Conservation (phyloP, 2,888 invertebrate species). For the Aleiodes leptofemur region DNA sequence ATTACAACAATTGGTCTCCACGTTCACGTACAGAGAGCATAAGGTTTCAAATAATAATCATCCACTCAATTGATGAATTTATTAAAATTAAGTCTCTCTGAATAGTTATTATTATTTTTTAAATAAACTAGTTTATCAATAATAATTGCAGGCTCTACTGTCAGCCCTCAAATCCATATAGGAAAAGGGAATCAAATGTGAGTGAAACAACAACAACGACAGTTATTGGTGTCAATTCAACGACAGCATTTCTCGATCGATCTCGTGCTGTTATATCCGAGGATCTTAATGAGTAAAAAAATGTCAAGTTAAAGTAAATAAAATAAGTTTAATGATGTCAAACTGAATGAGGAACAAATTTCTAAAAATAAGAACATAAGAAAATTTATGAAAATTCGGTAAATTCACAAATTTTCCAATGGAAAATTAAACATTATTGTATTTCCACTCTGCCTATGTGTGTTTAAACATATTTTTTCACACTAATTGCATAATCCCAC, state of each 20-base stretch:
- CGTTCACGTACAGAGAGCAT: constrained; percentile 88
- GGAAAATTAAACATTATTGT: too few relatives aligned
- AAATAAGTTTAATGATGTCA: not conserved
- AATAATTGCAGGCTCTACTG: constrained; percentile 81
- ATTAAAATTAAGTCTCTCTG: not conserved
- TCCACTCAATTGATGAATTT: not conserved
- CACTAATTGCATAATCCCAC: constrained; percentile 8
- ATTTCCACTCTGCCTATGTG: too few relatives aligned
- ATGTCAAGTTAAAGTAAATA: not conserved
- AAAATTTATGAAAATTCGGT: too few relatives aligned
- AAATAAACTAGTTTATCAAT: constrained; percentile 15
- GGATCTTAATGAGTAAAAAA: constrained; percentile 58
- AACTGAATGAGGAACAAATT: not conserved
- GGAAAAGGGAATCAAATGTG: constrained; percentile 87
- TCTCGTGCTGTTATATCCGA: constrained; percentile 67
- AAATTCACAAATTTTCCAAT: too few relatives aligned
- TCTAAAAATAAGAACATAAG: too few relatives aligned
- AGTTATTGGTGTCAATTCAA: constrained; percentile 74
- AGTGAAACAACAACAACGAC: constrained; percentile 88
- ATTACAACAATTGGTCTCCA: constrained; percentile 89
- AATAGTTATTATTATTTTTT: not conserved
- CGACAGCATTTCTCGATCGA: constrained; percentile 68
- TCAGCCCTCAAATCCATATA: constrained; percentile 80
- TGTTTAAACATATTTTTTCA: constrained; percentile 3
- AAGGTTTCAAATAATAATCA: constrained; percentile 77